Evolutionary conservation across 2,113 vertebrate species (phyloP).

Genomic region (Pollachius pollachius): DNA sequence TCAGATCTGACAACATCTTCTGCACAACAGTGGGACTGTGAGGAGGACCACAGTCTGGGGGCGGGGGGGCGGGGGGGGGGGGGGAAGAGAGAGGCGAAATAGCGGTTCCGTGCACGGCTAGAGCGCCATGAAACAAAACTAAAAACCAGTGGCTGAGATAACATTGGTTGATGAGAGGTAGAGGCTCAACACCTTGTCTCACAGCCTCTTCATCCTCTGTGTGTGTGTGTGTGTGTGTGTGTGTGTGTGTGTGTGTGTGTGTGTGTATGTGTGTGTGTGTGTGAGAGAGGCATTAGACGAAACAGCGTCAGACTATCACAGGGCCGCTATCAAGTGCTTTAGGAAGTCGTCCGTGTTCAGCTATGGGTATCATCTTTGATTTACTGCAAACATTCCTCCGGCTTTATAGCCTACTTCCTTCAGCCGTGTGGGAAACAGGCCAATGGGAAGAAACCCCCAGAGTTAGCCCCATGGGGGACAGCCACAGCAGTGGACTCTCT

Average conservation of each 20-base stretch:
- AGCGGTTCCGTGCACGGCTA: too few species aligned
- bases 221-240: too few species aligned
- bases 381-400: conserved; percentile 21
- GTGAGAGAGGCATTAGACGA: not conserved
- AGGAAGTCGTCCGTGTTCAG: conserved; percentile 27
- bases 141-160: too few species aligned
- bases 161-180: too few species aligned
- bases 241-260: too few species aligned
- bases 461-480: conserved; percentile 15
- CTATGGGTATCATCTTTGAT: conserved; percentile 34
- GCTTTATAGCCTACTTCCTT: conserved; percentile 18
- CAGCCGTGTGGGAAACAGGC: conserved; percentile 18
- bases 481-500: not conserved
- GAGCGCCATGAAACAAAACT: too few species aligned
- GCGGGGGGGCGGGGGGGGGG: too few species aligned
- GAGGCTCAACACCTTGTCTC: not conserved
- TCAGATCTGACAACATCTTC: too few species aligned
- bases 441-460: conserved; percentile 21
- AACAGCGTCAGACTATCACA: not conserved
- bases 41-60: too few species aligned
- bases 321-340: not conserved
- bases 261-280: too few species aligned
- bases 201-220: not conserved
- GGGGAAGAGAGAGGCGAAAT: too few species aligned
- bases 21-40: too few species aligned